phyloP scores from a whole-genome alignment of 1,140 invertebrate genomes.

The Ceratosolen fusciceps region DNA sequence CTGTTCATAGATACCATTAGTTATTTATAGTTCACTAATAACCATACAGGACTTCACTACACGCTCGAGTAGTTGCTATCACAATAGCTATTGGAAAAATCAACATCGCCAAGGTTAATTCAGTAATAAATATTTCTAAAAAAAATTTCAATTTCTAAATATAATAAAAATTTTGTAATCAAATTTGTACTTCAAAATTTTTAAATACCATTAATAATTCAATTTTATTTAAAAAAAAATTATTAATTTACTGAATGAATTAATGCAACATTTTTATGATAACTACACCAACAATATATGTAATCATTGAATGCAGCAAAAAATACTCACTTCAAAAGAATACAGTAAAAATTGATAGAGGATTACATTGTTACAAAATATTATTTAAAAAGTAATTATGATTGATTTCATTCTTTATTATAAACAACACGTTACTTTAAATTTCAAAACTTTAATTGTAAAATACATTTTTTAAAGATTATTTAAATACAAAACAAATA shows the following conservation, averaged over 20 bases:
- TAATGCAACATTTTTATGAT: neutral
- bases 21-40: conserved; percentile 65
- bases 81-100: conserved; percentile 68
- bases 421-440: too few species aligned
- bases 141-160: neutral
- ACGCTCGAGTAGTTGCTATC: conserved; percentile 62
- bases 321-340: neutral
- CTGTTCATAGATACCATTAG: conserved; percentile 52
- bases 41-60: conserved; percentile 64
- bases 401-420: too few species aligned
- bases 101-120: conserved; percentile 58
- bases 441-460: too few species aligned
- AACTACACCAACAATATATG: neutral
- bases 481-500: too few species aligned
- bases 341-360: conserved; percentile 21
- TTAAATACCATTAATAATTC: too few species aligned
- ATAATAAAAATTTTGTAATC: neutral
- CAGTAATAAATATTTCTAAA: conserved; percentile 43
- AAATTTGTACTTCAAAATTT: neutral
- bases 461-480: too few species aligned
- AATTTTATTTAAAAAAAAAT: neutral
- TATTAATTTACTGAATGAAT: neutral
- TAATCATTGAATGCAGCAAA: conserved; percentile 7
- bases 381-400: too few species aligned
- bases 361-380: neutral